These are phyloP conservation scores for Apis mellifera DNA, from an alignment of 1,140 invertebrate genomes.

Conservation along the genomic window DNA sequence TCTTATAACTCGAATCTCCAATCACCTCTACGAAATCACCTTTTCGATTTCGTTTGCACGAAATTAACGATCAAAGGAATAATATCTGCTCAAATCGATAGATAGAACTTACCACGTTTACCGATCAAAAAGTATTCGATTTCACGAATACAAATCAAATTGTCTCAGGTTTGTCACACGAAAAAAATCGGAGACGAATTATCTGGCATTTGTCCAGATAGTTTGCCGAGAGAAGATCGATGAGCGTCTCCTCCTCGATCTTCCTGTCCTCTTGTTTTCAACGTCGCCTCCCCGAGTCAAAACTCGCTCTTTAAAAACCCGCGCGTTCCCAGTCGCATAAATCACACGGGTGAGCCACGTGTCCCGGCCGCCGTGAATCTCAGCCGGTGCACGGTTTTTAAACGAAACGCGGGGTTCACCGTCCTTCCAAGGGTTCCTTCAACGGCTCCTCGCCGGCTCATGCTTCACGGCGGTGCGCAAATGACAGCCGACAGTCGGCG, in stretches of 20 bases:
- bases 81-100: no score
- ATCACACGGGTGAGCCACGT: neutral
- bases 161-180: no score
- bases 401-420: neutral
- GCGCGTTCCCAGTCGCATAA: neutral
- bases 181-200: neutral
- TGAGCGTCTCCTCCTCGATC: neutral
- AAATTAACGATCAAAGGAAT: no score
- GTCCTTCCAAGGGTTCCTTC: neutral
- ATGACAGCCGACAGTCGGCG: neutral
- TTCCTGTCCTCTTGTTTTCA: neutral
- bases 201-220: slow-evolving; percentile 26
- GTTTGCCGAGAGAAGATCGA: slow-evolving; percentile 14
- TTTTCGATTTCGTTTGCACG: no score
- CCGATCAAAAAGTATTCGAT: fast-evolving
- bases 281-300: neutral
- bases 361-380: neutral
- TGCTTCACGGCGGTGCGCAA: neutral
- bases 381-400: fast-evolving
- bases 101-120: no score
- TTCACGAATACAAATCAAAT: no score
- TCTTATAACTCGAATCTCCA: no score
- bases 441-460: neutral
- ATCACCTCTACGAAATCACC: no score
- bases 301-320: neutral